A percentile compares a stretch with the other conserved stretches of the same genome.
Evolutionary conservation across 1,140 invertebrate species (phyloP).

Genomic region (Dolichoris vasculosae): DNA sequence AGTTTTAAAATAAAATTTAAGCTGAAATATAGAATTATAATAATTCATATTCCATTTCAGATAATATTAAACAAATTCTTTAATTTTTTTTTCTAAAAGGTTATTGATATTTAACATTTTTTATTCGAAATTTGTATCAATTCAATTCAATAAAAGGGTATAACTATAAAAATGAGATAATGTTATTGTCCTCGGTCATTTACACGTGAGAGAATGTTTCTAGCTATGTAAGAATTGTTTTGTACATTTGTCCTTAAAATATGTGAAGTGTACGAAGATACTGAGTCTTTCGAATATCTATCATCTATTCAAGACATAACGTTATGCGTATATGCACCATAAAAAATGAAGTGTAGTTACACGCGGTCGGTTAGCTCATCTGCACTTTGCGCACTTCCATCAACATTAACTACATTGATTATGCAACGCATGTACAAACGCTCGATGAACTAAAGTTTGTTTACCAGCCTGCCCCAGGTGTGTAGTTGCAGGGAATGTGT

Average conservation of each 20-base stretch:
- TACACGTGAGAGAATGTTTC: neutral
- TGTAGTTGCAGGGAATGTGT: constrained; percentile 57
- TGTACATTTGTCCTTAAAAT: neutral
- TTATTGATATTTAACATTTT: no score
- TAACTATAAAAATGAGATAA: no score
- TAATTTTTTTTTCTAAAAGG: no score
- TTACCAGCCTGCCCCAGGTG: constrained; percentile 49
- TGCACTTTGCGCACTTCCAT: constrained; percentile 60
- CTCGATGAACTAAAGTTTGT: neutral
- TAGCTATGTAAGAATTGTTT: neutral
- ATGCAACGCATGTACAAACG: constrained; percentile 63
- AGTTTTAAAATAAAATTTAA: no score
- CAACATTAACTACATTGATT: constrained; percentile 57
- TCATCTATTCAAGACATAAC: neutral
- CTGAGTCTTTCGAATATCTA: neutral
- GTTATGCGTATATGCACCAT: neutral
- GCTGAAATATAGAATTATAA: no score
- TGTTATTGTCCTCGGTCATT: neutral
- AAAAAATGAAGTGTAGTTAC: neutral
- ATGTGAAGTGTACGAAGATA: neutral
- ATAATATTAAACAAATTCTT: no score
- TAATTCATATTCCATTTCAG: no score
- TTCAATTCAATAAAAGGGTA: no score
- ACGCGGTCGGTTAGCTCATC: constrained; percentile 51
- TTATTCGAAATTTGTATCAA: no score